Evolutionary conservation across 30 jellyfish, hydroid and myxozoan genomes (phyloP), one percentile per base, ranked within the genome.

Genomic region (Rhopilema esculentum): DNA sequence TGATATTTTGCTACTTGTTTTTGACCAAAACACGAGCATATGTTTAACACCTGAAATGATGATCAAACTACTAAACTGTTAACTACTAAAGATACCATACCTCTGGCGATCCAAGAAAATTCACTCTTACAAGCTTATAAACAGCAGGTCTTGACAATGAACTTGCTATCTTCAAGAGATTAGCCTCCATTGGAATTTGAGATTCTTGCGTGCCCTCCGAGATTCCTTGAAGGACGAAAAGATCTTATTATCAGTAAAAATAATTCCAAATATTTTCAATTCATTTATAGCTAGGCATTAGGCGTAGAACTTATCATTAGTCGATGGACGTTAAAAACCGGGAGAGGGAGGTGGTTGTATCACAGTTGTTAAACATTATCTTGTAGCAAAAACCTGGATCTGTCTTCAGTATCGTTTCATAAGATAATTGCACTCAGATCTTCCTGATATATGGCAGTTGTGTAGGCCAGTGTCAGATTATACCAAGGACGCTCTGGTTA

Each of bases 21-120:
- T n/a, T n/a, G n/a, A n/a, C n/a, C n/a, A n/a, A 40, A 40, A 40
- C 57, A 40, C 57, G n/a, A n/a, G n/a, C 57, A 40, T 40, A 2
- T 40, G 57, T 12, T 40, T 40, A 40, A 2, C 57, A 40, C 57
- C 57, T 40, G 57, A 40, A 12, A 2, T 40, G 9, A 40, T 2
- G 57, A 2, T 40, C 57, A 12, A 12, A 40, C 57, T 40, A 40
- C 57, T 40, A 40, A 6, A 40, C 57, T 40, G 12, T 6, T 6
- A 6, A 40, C 57, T 2, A 12, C 57, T 2, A 40, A 40, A 40
- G 12, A 40, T 2, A 40, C 6, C 57, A 49, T 62, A 85, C 94
- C 94, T 85, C 94, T 24, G 94, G 94, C 18, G 94, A 85, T 8
- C 94, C 94, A 85, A 85, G 88, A 64, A 85, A 85, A 67, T 85